These are phyloP conservation scores for Cossypha caffra DNA, from an alignment of 2,797 vertebrate species.

Conservation along the genomic window DNA sequence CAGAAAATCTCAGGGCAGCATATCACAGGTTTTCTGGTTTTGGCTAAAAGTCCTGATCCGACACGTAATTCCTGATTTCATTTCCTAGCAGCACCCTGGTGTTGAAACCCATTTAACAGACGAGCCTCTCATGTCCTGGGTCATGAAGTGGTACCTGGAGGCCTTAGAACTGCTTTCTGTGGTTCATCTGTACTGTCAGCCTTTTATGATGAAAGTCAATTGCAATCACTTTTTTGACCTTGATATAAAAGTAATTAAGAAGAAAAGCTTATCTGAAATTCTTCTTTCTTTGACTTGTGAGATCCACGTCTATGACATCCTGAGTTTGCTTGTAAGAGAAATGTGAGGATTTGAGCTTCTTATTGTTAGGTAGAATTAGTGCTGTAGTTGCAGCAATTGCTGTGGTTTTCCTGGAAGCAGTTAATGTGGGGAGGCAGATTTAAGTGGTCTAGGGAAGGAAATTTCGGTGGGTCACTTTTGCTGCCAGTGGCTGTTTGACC, in stretches of 20 bases:
- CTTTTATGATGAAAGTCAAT: neutral
- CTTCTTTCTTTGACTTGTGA: neutral
- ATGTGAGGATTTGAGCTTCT: neutral
- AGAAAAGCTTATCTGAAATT: neutral
- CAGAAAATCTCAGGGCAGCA: neutral
- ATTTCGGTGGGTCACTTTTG: neutral
- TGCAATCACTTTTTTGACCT: neutral
- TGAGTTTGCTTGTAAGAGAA: neutral
- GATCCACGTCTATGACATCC: neutral
- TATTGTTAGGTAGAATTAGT: neutral
- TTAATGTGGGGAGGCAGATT: neutral
- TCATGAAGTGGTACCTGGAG: neutral
- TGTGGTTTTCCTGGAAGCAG: neutral
- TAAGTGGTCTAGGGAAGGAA: neutral
- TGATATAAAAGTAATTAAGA: neutral
- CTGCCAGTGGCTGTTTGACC: neutral
- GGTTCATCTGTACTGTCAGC: neutral
- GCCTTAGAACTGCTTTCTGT: neutral
- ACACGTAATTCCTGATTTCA: neutral
- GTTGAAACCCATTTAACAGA: neutral
- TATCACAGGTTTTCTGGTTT: neutral
- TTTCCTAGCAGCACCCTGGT: neutral
- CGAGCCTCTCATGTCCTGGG: neutral
- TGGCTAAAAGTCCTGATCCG: neutral
- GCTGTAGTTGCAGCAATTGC: neutral